Base-by-base conservation (phyloP, 2,113 vertebrate species). In the Thunnus maccoyii region DNA sequence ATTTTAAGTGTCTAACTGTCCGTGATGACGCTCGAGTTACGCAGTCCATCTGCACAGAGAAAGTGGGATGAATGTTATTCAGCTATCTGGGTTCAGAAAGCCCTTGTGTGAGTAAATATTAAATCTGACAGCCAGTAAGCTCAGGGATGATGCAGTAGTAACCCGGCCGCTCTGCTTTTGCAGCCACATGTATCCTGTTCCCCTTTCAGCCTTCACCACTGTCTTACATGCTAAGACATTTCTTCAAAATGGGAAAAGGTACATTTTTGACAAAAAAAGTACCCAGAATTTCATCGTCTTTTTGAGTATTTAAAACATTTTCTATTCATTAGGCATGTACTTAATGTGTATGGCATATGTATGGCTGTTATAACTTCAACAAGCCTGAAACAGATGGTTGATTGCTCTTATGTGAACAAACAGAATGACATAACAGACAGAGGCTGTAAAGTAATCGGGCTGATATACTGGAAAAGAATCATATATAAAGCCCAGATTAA, bases 401-500 rank as follows among this genome's bases (percentile, higher is more conserved):
- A 74, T 84, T 83, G 54, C 58, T 68, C 62, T 69, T 12, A 12
- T 73, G 71, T 51, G 61, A 83, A 75, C 65, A 68, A 82, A 51
- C 48, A 80, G 54, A 76, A 47, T 56, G 20, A 47, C 36, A 58
- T 36, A 63, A 73, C 58, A 72, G 46, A 69, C 54, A 69, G 48
- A 27, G 30, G 55, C 73, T 68, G 41, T 78, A 76, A 77, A 83
- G 46, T 78, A 44, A 85, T 63, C 47, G 41, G 36, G 15, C 66
- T 44, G 14, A 58, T 77, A 52, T 30, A 61, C 74, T 60, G 63
- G 22, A 79, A 63, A 79, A 30, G 52, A 75, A 70, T 83, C 17
- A 56, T 46, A 72, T 58, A 48, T 77, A 67, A 86, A 82, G 79
- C 70, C 18, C 57, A 62, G 68, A 47, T 47, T 76, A 82, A 89